A percentile compares a stretch with the other conserved stretches of the same genome.
phyloP scores from a whole-genome alignment of 1,140 invertebrate species.

The Lineus longissimus region DNA sequence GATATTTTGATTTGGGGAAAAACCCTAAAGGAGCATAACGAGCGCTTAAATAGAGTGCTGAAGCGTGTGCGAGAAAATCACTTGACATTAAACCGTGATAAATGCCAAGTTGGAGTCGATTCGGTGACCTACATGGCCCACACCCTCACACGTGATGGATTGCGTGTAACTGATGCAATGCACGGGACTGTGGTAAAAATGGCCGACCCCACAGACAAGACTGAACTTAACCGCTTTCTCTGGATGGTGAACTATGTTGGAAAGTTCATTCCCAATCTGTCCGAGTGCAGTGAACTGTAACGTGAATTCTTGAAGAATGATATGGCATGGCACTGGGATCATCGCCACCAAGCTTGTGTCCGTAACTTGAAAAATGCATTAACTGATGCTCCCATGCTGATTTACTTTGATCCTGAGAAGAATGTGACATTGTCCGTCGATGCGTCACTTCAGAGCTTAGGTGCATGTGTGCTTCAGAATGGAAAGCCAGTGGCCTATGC shows the following conservation, averaged over 20 bases:
- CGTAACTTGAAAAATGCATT: background rate
- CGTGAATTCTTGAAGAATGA: background rate
- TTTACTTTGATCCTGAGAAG: background rate
- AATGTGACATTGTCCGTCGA: background rate
- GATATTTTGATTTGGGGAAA: background rate
- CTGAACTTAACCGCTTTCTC: conserved; percentile 25
- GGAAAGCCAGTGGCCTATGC: background rate
- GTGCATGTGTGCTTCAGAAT: background rate
- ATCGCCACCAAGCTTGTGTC: background rate
- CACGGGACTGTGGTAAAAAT: conserved; percentile 37
- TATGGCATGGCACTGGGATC: background rate
- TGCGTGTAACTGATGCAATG: conserved; percentile 26
- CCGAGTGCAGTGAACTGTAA: conserved; percentile 15
- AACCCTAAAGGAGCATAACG: background rate
- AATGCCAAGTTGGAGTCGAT: too few species aligned
- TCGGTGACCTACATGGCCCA: too few species aligned
- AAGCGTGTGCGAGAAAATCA: background rate
- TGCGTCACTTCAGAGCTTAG: background rate
- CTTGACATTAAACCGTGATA: background rate
- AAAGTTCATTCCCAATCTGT: conserved; percentile 19
- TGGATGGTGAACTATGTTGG: conserved; percentile 15
- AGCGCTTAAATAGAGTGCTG: background rate
- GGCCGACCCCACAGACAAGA: conserved; percentile 11
- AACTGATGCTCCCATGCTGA: background rate
- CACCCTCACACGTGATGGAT: conserved; percentile 17